Base-by-base conservation (phyloP, 2,113 vertebrate species). In the Pheucticus melanocephalus region DNA sequence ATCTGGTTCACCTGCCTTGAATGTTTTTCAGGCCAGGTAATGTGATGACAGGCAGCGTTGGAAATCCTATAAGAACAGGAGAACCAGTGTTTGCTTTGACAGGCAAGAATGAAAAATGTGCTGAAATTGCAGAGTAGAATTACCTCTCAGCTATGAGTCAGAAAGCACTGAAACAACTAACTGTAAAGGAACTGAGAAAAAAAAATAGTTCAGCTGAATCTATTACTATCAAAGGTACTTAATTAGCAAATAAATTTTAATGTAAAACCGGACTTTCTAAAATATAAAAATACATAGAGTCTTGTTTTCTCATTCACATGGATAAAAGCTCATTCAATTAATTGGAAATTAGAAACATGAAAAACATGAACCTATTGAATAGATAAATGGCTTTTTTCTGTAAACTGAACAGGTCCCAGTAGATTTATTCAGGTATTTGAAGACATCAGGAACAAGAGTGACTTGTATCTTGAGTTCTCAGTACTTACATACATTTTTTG, bases 351-450 rank as follows among this genome's bases (percentile, higher is more conserved):
- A 61, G 70, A 70, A 45, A 60, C 57, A 23, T 6, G 1, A 92
- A n/a, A 77, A 50, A 40, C 60, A 23, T 4, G 1, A 94, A 20
- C 47, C 53, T 86, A 11, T 75, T 54, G 69, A 70, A 88, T 61
- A 61, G 37, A 15, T 44, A 96, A 93, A 71, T 18, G 57, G 30
- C 25, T 23, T 85, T 63, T 56, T 83, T n/a, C 45, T 66, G 15
- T 40, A 10, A 87, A 20, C 44, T 70, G 50, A 70, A 91, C 31
- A 90, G 63, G 5, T 89, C 42, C 31, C 59, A 82, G 8, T 16
- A 76, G 59, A 82, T 95, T 90, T 85, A 61, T 88, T 39, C 33
- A 93, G 44, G 12, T 15, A n/a, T 92, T 96, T 94, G 75, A 75
- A 92, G 54, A 83, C 28, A 51, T 83, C 25, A 57, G 21, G 57